Percentiles rank a stretch among this genome's conserved stretches.
Conservation (phyloP, 2,888 invertebrate species). For the Torymus tubicola region DNA sequence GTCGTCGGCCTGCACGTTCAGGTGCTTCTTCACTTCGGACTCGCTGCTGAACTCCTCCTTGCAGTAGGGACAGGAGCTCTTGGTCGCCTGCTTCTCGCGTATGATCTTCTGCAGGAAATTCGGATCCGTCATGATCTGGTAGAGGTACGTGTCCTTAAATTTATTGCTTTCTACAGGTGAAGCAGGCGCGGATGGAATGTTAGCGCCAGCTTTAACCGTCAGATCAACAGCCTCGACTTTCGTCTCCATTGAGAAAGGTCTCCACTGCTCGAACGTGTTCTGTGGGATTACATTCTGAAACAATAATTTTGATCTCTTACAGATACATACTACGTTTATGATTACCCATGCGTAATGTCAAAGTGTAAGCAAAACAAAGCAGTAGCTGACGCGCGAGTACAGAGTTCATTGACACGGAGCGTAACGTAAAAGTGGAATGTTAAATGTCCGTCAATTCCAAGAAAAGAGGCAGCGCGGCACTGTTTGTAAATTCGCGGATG, state of each 20-base stretch:
- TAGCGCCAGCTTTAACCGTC: constrained; percentile 7
- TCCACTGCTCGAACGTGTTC: constrained; percentile 43
- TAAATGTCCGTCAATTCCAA: constrained; percentile 12
- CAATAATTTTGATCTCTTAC: background rate
- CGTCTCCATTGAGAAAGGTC: constrained; percentile 17
- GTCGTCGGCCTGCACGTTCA: constrained; percentile 65
- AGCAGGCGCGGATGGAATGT: background rate
- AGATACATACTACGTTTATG: background rate
- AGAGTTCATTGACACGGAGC: background rate
- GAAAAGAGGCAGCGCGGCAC: constrained; percentile 14
- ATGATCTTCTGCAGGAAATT: constrained; percentile 65
- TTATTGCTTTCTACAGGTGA: constrained; percentile 44
- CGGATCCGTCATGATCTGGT: constrained; percentile 72
- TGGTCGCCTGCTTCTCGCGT: constrained; percentile 31
- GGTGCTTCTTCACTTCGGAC: constrained; percentile 66
- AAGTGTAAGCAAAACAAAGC: background rate
- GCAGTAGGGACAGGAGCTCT: constrained; percentile 67
- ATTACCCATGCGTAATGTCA: background rate
- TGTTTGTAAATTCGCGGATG: constrained; percentile 39
- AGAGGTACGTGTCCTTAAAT: constrained; percentile 69
- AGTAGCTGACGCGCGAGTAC: background rate
- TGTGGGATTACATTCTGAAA: constrained; percentile 29
- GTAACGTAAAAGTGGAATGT: constrained; percentile 43
- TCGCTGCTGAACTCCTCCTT: constrained; percentile 66
- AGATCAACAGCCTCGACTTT: constrained; percentile 52